Percentiles rank a stretch among this genome's conserved stretches.
Evolutionary conservation across 1,140 invertebrate genomes (phyloP).

Genomic region (Drosophila erecta): DNA sequence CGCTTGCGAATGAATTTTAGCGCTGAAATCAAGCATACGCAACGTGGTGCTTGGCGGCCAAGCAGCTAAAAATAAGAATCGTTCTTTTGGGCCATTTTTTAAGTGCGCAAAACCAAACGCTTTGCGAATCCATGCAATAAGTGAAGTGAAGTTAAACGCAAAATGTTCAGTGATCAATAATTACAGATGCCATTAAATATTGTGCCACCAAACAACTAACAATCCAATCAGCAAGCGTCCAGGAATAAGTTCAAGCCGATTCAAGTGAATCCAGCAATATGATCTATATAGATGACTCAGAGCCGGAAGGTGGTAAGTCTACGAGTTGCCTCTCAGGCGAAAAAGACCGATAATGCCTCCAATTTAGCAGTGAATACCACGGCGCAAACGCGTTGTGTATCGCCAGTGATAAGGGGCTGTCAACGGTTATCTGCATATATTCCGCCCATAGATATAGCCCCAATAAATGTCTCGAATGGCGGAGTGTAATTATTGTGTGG

Average conservation of each 20-base stretch:
- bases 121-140: constrained; percentile 25
- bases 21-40: constrained; percentile 73
- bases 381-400: constrained; percentile 44
- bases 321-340: constrained; percentile 4
- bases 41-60: constrained; percentile 48
- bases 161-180: constrained; percentile 46
- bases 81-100: constrained; percentile 63
- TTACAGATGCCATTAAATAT: constrained; percentile 37
- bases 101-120: constrained; percentile 57
- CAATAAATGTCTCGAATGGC: constrained; percentile 8
- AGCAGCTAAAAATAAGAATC: constrained; percentile 57
- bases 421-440: constrained; percentile 21
- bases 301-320: constrained; percentile 93
- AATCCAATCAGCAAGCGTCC: constrained; percentile 8
- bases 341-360: background rate
- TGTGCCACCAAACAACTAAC: constrained; percentile 18
- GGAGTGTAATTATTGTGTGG: constrained; percentile 29
- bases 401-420: constrained; percentile 49
- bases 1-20: constrained; percentile 38
- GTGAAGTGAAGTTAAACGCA: constrained; percentile 65
- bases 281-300: constrained; percentile 94
- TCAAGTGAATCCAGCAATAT: constrained; percentile 84
- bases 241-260: constrained; percentile 3
- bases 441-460: background rate
- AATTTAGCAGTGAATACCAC: constrained; percentile 18